Base-by-base conservation (phyloP, 53 echinoderm and acorn worm genomes). In the Paelopatides confundens region DNA sequence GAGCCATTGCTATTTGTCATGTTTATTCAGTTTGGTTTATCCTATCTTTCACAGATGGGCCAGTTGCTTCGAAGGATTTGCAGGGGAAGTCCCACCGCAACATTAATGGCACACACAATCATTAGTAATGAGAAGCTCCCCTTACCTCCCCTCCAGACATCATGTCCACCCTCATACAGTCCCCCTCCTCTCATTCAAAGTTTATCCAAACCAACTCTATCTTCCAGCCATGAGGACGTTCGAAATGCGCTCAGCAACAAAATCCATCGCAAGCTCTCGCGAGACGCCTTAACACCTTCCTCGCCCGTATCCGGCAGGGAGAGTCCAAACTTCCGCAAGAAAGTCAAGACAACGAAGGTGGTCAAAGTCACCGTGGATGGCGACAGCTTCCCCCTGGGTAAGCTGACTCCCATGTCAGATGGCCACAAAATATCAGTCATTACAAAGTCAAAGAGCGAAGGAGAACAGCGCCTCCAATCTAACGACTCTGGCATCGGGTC, bases 21-120 rank as follows among this genome's bases (percentile, higher is more conserved):
- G n/a, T n/a, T n/a, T n/a, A n/a, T 65, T 65, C 10, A 31, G 8
- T 28, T 35, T 2, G 51, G 53, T 52, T 53, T 79, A 18, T 29
- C 2, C 54, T 31, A 14, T n/a, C 29, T 34, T 34, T 71, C 70
- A 62, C 93, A 96, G 96, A 96, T 96, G 87, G 84, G 92, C 12
- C 93, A 81, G 66, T 82, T 96, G 32, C 90, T 96, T 4, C 90
- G 93, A 15, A 94, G 96, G 26, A 85, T 95, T 11, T 79, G 93
- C 11, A 67, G 89, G 5, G 88, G 88, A 5, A 92, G 95, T 50
- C 92, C 92, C 6, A 86, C 10, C 32, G 81, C 67, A 9, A 40
- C 62, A 18, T 54, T 83, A 3, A 78, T 86, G 7, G 67, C 91
- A 5, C 63, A 28, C 14, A 24, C 88, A 13, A 18, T 36, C 14